phyloP scores from a whole-genome alignment of 2,888 invertebrate species.

The Aporophyla nigra region DNA sequence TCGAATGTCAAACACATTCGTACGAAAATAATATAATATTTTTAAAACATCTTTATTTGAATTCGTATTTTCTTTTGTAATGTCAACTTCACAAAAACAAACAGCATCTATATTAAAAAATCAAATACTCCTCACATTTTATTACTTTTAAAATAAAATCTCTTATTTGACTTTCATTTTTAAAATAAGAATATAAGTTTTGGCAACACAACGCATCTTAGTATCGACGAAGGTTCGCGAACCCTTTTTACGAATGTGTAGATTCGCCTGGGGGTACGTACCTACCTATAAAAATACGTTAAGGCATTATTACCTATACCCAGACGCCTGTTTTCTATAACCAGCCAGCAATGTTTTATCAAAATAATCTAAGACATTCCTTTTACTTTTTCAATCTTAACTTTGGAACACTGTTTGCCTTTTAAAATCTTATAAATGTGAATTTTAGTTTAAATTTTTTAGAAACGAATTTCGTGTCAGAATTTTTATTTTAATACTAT shows the following conservation, averaged over 20 bases:
- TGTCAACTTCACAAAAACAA: background rate
- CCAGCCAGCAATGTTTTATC: conserved; percentile 52
- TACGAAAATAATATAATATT: background rate
- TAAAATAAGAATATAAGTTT: background rate
- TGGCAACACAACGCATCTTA: conserved; percentile 28
- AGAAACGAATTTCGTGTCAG: conserved; percentile 28
- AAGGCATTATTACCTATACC: conserved; percentile 69
- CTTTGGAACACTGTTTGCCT: conserved; percentile 49
- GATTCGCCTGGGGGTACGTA: conserved; percentile 65
- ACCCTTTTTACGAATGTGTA: conserved; percentile 73
- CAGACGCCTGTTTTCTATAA: conserved; percentile 54
- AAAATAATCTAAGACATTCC: conserved; percentile 29
- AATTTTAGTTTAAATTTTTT: conserved; percentile 35
- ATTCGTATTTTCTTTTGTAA: background rate
- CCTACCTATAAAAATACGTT: conserved; percentile 61
- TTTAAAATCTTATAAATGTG: conserved; percentile 45
- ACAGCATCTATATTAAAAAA: background rate
- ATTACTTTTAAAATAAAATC: background rate
- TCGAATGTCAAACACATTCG: background rate
- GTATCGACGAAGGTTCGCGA: conserved; percentile 57
- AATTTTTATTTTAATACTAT: conserved; percentile 3
- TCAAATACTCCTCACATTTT: background rate
- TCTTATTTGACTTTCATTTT: background rate
- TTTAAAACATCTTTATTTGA: background rate
- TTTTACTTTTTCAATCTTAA: conserved; percentile 47